Evolutionary conservation across 2,888 invertebrate genomes (phyloP).

Genomic region (Ligdia adustata): DNA sequence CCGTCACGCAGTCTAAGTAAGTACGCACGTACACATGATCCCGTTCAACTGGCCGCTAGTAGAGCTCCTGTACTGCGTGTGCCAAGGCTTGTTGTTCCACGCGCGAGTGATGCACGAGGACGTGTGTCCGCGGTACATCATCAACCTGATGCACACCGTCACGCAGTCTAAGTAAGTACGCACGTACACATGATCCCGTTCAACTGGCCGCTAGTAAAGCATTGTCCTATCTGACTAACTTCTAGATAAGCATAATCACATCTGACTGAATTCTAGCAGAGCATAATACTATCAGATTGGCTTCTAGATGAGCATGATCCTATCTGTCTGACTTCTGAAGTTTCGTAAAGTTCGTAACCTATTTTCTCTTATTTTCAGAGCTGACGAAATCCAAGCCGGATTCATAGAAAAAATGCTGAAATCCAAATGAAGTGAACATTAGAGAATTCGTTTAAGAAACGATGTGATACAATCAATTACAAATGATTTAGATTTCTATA

Average conservation of each 20-base stretch:
- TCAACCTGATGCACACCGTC: conserved; percentile 78
- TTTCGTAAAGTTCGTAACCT: no score
- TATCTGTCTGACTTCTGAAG: no score
- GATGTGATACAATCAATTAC: conserved; percentile 22
- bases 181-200: conserved; percentile 54
- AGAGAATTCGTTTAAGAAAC: conserved; percentile 17
- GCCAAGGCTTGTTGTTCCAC: conserved; percentile 81
- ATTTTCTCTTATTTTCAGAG: conserved; percentile 56
- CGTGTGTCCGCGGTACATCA: conserved; percentile 80
- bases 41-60: conserved; percentile 69
- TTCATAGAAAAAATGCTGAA: conserved; percentile 68
- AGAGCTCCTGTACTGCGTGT: conserved; percentile 78
- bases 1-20: conserved; percentile 78
- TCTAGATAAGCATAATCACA: no score
- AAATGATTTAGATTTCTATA: conserved; percentile 12
- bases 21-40: conserved; percentile 50
- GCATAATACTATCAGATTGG: no score
- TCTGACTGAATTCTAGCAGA: no score
- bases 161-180: conserved; percentile 74
- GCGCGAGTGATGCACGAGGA: conserved; percentile 80
- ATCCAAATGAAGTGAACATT: conserved; percentile 38
- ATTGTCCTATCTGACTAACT: no score
- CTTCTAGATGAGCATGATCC: no score
- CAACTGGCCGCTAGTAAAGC: conserved; percentile 68
- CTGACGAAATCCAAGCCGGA: conserved; percentile 71